These are phyloP conservation scores for Melinaea marsaeus DNA, from an alignment of 2,888 invertebrate genomes.

Conservation along the genomic window DNA sequence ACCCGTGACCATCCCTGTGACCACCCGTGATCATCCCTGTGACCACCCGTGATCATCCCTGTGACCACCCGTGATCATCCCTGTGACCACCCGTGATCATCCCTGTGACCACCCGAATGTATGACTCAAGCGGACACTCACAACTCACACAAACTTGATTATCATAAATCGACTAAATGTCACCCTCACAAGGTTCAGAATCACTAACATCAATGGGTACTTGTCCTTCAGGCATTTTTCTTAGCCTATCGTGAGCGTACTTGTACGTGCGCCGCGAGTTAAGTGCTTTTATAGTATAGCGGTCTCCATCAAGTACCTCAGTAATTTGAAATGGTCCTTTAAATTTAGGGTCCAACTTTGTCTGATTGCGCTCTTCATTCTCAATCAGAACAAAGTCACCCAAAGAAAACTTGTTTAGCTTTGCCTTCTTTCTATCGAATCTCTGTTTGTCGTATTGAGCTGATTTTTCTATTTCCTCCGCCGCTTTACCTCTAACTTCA, in stretches of 20 bases:
- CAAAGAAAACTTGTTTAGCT: slow-evolving; percentile 6
- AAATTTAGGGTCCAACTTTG: slow-evolving; percentile 5
- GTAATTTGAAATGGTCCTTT: slow-evolving; percentile 2
- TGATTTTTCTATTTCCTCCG: no score
- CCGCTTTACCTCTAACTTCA: no score
- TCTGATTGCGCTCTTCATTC: slow-evolving; percentile 17
- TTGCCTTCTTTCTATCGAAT: no score
- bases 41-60: no score
- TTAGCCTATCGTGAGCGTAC: slow-evolving; percentile 27
- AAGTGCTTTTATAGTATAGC: slow-evolving; percentile 21
- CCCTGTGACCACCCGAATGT: no score
- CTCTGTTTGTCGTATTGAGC: no score
- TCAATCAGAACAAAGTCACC: slow-evolving; percentile 17
- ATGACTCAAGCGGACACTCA: no score
- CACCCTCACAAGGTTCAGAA: neutral
- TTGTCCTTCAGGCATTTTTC: slow-evolving; percentile 11
- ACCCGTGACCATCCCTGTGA: no score
- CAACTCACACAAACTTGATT: no score
- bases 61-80: no score
- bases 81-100: no score
- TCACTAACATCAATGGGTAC: neutral
- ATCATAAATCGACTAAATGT: neutral
- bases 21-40: no score
- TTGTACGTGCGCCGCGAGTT: slow-evolving; percentile 28
- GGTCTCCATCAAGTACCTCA: slow-evolving; percentile 7